Evolutionary conservation across 2,888 invertebrate species (phyloP), one percentile per base, ranked within the genome.

Genomic region (Perizoma affinitatum): DNA sequence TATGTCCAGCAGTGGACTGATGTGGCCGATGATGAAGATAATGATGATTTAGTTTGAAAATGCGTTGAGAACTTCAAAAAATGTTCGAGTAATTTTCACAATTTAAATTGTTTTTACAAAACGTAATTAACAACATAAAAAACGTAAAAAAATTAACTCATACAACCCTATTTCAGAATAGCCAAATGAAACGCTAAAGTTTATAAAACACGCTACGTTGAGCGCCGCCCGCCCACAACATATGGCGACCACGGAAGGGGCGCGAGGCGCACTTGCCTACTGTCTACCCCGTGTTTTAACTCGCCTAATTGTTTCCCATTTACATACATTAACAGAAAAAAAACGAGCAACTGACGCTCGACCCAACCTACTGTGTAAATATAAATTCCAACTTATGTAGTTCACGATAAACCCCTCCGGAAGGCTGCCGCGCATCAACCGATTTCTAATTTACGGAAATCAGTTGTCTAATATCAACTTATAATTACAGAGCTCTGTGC

Each of bases 281-380:
- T 88, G 88, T 86, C 89, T 88, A 87, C 91, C 91, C 90, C 90
- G 89, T 88, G 86, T 90, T 86, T 90, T 90, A 91, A 90, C 88
- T 89, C 88, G 88, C 89, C 88, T 92, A 91, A 92, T 91, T 92
- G 90, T 83, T 90, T 90, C 87, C 87, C 87, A 91, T 92, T 91
- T 92, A 90, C 91, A 91, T 92, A 91, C 80, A 90, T 92, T 90
- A 90, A 82, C 84, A 79, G 82, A 84, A 88, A 91, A 88, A 91
- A 90, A 87, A 79, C 76, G 77, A 82, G 75, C 86, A 90, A 91
- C 90, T 86, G 90, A 83, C 90, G 87, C 81, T 78, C 68, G 51
- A 47, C 47, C 46, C 73, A 75, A 74, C 83, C 79, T 61, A 58
- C 73, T 86, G 86, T 87, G 84, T 90, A 89, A 88, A 88, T 86